A percentile compares a stretch with the other conserved stretches of the same genome.
phyloP scores from a whole-genome alignment of 2,113 vertebrate species.

The Bambusicola thoracicus region DNA sequence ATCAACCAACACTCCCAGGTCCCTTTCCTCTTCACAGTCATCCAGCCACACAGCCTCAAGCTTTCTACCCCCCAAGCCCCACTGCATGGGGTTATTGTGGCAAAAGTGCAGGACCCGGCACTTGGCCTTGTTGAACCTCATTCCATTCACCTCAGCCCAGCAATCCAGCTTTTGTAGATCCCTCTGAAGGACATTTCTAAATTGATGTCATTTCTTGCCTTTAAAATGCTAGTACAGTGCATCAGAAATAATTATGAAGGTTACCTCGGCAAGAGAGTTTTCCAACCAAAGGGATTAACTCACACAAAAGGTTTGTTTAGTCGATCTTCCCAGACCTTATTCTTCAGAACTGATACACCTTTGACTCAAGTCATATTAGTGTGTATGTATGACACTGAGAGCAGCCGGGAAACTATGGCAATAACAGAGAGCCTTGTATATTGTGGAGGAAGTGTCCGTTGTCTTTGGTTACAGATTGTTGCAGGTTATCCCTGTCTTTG shows the following conservation, averaged over 20 bases:
- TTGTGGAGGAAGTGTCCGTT: not conserved
- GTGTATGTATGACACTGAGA: not conserved
- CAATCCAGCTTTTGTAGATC: no score
- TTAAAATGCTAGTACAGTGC: conserved; percentile 50
- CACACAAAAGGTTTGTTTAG: conserved; percentile 53
- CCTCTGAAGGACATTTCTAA: no score
- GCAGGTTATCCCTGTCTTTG: not conserved
- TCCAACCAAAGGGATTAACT: conserved; percentile 61
- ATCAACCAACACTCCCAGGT: no score
- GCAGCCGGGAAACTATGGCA: not conserved
- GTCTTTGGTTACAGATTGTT: not conserved
- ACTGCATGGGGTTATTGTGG: no score
- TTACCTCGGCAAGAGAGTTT: conserved; percentile 43
- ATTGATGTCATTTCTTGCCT: conserved; percentile 30
- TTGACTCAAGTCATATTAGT: conserved; percentile 8
- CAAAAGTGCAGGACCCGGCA: no score
- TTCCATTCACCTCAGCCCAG: no score
- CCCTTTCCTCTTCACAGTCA: no score
- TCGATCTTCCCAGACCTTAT: conserved; percentile 44
- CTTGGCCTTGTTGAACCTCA: no score
- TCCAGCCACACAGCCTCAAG: no score
- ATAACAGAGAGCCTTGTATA: not conserved
- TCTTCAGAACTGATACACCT: conserved; percentile 36
- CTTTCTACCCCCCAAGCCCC: no score
- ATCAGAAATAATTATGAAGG: conserved; percentile 58